Conservation (phyloP, 1,140 invertebrate genomes). For the Formica selysi region DNA sequence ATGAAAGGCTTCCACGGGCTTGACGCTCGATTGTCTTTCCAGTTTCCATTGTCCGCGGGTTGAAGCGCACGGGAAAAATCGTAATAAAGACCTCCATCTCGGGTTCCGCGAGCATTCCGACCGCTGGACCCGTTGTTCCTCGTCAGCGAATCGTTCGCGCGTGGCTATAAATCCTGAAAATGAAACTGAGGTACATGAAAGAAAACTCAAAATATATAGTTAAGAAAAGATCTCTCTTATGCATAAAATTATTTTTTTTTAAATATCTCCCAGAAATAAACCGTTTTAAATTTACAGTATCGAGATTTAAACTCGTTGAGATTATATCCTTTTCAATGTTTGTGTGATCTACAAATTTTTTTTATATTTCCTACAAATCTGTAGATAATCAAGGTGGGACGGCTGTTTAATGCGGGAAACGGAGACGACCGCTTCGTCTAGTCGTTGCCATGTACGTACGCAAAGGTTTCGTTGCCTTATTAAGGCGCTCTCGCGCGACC, state of each 20-base stretch:
- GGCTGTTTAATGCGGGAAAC: neutral
- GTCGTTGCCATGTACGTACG: constrained; percentile 74
- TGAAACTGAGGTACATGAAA: neutral
- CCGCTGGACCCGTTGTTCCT: neutral
- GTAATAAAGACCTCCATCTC: constrained; percentile 19
- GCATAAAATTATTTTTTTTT: neutral
- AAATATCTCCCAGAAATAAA: neutral
- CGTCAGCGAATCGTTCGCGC: neutral
- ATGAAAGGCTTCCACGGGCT: constrained; percentile 80
- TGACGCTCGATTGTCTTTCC: constrained; percentile 77
- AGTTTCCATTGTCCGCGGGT: constrained; percentile 78
- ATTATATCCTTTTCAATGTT: neutral
- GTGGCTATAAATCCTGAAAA: neutral
- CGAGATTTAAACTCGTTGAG: neutral
- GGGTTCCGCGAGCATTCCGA: constrained; percentile 12
- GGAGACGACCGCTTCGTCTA: constrained; percentile 64
- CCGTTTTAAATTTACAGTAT: neutral
- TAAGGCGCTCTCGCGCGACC: constrained; percentile 68
- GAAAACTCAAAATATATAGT: neutral
- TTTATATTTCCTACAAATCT: constrained; percentile 19
- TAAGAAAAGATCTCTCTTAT: neutral
- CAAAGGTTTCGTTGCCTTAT: constrained; percentile 81
- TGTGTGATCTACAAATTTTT: neutral
- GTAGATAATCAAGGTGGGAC: constrained; percentile 48
- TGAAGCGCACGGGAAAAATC: constrained; percentile 53